Conservation (phyloP, 2,113 vertebrate species). For the Microtus pennsylvanicus region DNA sequence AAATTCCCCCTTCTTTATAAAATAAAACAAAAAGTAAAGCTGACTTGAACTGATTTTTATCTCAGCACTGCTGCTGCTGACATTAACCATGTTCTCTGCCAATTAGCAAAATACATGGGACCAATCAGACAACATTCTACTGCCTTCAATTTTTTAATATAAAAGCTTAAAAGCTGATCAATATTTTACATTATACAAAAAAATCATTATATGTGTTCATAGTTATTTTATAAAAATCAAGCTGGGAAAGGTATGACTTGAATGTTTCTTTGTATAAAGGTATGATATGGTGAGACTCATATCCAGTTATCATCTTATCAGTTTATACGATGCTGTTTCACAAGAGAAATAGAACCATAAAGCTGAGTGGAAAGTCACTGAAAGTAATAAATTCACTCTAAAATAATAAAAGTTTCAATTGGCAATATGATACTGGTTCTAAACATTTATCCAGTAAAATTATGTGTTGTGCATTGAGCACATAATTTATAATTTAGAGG, state of each 20-base stretch:
- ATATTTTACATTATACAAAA: not conserved
- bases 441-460: not conserved
- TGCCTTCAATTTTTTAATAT: not conserved
- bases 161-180: not conserved
- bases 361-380: not conserved
- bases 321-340: not conserved
- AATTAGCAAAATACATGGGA: not conserved
- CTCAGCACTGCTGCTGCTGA: not conserved
- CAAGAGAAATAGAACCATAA: not conserved
- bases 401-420: not conserved
- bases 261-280: not conserved
- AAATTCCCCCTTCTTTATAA: slow-evolving; percentile 29
- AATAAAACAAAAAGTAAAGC: not conserved
- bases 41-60: slow-evolving; percentile 12
- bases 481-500: not conserved
- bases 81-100: not conserved
- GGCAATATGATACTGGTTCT: not conserved
- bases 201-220: not conserved
- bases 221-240: slow-evolving; percentile 30
- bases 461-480: not conserved
- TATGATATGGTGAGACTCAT: not conserved
- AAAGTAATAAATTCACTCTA: not conserved
- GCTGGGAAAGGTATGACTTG: not conserved
- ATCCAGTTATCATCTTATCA: not conserved
- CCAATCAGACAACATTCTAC: not conserved